Conservation (phyloP, 2,113 vertebrate species). For the Mirounga angustirostris region DNA sequence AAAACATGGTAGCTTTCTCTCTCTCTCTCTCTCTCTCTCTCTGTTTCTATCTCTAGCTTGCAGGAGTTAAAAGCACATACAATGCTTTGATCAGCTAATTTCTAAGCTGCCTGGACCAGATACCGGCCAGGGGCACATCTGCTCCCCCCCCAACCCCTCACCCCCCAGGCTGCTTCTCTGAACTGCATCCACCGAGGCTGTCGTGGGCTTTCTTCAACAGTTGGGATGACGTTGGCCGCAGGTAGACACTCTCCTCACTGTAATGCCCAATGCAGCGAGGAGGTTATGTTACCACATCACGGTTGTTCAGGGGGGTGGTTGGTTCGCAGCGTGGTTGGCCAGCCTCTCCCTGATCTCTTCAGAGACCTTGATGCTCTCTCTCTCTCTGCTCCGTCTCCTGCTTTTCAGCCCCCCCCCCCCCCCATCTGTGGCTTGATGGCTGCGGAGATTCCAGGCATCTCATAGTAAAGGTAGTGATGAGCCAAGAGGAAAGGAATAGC, state of each 20-base stretch:
- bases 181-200: not conserved
- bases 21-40: not conserved
- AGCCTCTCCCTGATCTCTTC: not conserved
- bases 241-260: not conserved
- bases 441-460: not conserved
- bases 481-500: not conserved
- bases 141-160: no score
- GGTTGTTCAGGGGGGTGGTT: fast-evolving
- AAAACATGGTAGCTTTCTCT: not conserved
- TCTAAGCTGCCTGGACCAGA: not conserved
- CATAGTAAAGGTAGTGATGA: not conserved
- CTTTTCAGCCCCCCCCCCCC: not conserved
- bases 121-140: not conserved
- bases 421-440: fast-evolving
- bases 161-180: not conserved
- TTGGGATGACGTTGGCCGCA: not conserved
- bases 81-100: not conserved
- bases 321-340: not conserved
- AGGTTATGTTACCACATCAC: not conserved
- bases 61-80: no score
- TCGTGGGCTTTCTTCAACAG: not conserved
- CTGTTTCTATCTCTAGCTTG: not conserved
- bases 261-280: fast-evolving
- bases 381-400: not conserved
- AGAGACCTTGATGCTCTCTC: fast-evolving